Evolutionary conservation across 2,113 vertebrate genomes (phyloP).

Genomic region (Struthio camelus): DNA sequence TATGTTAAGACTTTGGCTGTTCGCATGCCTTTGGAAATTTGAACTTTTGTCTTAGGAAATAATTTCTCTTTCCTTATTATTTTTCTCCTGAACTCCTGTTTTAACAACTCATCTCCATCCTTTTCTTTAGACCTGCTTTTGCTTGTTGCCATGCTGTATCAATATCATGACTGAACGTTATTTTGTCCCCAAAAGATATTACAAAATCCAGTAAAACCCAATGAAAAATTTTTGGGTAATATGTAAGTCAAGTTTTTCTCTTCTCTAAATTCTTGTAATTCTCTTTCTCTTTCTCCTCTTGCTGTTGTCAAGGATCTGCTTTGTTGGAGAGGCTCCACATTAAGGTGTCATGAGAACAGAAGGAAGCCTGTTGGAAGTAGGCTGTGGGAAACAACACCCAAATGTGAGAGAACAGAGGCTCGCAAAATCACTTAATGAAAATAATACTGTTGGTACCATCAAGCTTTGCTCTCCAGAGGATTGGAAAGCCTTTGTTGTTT

Average conservation of each 20-base stretch:
- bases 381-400: not conserved
- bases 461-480: not conserved
- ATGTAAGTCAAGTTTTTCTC: not conserved
- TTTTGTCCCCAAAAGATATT: not conserved
- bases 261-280: not conserved
- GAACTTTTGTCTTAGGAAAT: not conserved
- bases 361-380: not conserved
- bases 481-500: not conserved
- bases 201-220: not conserved
- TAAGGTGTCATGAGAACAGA: not conserved
- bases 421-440: not conserved
- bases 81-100: not conserved
- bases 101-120: not conserved
- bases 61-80: not conserved
- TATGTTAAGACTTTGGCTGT: not conserved
- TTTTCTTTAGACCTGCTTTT: not conserved
- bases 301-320: not conserved
- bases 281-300: not conserved
- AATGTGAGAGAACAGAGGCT: not conserved
- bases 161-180: not conserved
- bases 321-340: not conserved
- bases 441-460: not conserved
- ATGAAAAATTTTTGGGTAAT: too few relatives aligned
- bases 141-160: not conserved
- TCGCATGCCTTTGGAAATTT: not conserved